A percentile compares a stretch with the other conserved stretches of the same genome.
Conservation (phyloP, 2,888 invertebrate genomes). For the Embidobia sp. region DNA sequence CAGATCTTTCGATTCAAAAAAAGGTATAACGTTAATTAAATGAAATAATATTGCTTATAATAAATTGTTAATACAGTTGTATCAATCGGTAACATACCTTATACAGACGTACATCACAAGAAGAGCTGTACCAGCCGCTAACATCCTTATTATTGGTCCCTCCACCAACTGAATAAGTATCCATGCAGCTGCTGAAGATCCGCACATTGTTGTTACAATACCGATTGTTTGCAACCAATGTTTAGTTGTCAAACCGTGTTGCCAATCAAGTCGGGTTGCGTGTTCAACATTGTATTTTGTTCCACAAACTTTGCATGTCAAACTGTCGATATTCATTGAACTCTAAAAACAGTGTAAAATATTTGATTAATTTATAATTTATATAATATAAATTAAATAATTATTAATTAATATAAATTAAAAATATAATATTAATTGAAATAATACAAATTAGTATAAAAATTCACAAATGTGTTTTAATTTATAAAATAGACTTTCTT, state of each 20-base stretch:
- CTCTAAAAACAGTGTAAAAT: constrained; percentile 82
- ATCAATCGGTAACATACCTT: constrained; percentile 82
- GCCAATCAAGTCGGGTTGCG: constrained; percentile 90
- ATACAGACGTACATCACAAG: constrained; percentile 92
- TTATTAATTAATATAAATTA: too few species aligned
- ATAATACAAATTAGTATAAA: too few species aligned
- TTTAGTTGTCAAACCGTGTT: constrained; percentile 90
- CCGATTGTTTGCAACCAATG: constrained; percentile 93
- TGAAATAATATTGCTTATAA: too few species aligned
- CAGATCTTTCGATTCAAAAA: too few species aligned
- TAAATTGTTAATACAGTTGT: not conserved
- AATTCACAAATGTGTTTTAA: too few species aligned
- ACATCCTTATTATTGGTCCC: constrained; percentile 89
- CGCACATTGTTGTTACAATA: constrained; percentile 90
- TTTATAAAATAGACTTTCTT: too few species aligned
- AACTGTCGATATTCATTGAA: constrained; percentile 85
- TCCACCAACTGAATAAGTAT: constrained; percentile 89
- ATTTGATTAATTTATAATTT: constrained; percentile 1
- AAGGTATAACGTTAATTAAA: too few species aligned
- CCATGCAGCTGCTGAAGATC: constrained; percentile 90
- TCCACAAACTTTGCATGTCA: constrained; percentile 93
- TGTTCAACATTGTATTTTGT: constrained; percentile 91
- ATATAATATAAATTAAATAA: too few species aligned
- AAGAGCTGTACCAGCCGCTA: constrained; percentile 91
- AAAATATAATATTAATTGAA: too few species aligned